Conservation (phyloP, 2,797 vertebrate species). For the Gymnothorax javanicus region DNA sequence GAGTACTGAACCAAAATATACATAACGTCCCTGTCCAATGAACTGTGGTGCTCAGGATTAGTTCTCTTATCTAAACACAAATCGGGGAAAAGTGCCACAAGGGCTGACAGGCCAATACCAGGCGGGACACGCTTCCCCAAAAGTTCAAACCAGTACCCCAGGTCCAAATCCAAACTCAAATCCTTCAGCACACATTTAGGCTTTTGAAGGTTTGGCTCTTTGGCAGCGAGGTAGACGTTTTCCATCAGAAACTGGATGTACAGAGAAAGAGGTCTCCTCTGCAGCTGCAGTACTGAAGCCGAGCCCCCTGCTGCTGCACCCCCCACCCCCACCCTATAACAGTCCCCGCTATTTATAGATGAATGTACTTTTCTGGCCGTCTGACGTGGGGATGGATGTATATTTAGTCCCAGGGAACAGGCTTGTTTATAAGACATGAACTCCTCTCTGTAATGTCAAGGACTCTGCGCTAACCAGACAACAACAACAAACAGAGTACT, state of each 20-base stretch:
- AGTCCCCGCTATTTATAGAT: constrained; percentile 48
- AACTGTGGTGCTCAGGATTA: not conserved
- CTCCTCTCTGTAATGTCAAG: constrained; percentile 53
- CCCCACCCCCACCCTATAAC: constrained; percentile 28
- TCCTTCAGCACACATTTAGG: not conserved
- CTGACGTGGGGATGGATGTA: constrained; percentile 52
- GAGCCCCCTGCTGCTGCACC: not conserved
- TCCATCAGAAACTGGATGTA: not conserved
- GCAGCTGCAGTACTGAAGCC: not conserved
- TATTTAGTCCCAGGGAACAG: constrained; percentile 46
- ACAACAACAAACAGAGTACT: not conserved
- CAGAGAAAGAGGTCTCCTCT: not conserved
- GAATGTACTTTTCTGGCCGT: constrained; percentile 46
- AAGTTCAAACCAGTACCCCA: not conserved
- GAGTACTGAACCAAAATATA: too few species aligned
- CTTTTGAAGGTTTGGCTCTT: not conserved
- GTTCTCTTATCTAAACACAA: not conserved
- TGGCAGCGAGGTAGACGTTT: not conserved
- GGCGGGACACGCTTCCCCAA: not conserved
- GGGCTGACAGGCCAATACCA: not conserved
- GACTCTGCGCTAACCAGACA: constrained; percentile 34
- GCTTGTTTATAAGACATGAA: constrained; percentile 48
- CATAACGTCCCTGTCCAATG: too few species aligned
- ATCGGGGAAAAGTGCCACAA: not conserved
- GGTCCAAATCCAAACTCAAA: not conserved